These are phyloP conservation scores for Sprattus sprattus DNA, from an alignment of 2,113 vertebrate genomes.

Conservation along the genomic window DNA sequence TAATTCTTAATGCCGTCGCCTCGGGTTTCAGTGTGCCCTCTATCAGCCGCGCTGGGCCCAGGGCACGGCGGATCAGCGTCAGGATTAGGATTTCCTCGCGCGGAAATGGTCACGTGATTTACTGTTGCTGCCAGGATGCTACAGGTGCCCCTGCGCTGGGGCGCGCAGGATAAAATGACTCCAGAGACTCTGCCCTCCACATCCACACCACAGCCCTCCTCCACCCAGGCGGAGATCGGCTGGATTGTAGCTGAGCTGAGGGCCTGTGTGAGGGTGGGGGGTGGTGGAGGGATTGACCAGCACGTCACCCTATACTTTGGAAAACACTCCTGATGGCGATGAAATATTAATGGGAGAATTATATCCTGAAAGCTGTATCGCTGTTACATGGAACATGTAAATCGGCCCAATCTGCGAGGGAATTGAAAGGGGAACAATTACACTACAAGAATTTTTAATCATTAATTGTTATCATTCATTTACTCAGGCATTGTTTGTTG, in stretches of 20 bases:
- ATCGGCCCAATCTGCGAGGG: constrained; percentile 63
- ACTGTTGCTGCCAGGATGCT: constrained; percentile 63
- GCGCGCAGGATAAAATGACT: constrained; percentile 68
- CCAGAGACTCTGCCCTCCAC: constrained; percentile 53
- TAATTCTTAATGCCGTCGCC: constrained; percentile 73
- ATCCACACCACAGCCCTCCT: constrained; percentile 52
- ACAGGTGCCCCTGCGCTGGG: constrained; percentile 66
- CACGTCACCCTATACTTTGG: constrained; percentile 69
- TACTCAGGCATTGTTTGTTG: neutral
- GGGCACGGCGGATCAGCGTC: constrained; percentile 56
- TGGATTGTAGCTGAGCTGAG: constrained; percentile 60
- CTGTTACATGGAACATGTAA: constrained; percentile 68
- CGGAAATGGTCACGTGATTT: constrained; percentile 79
- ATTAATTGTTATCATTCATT: constrained; percentile 8
- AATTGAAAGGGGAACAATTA: constrained; percentile 62
- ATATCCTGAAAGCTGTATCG: constrained; percentile 69
- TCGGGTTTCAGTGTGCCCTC: constrained; percentile 73
- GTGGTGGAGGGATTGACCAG: constrained; percentile 47
- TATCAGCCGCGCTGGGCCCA: constrained; percentile 53
- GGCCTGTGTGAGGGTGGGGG: neutral
- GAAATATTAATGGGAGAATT: constrained; percentile 71
- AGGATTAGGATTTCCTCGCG: constrained; percentile 70
- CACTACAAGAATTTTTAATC: constrained; percentile 59
- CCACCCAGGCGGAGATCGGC: constrained; percentile 51
- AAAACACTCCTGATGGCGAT: constrained; percentile 63